Evolutionary conservation across 1,140 invertebrate species (phyloP).

Genomic region (Stratiolaelaps scimitus): DNA sequence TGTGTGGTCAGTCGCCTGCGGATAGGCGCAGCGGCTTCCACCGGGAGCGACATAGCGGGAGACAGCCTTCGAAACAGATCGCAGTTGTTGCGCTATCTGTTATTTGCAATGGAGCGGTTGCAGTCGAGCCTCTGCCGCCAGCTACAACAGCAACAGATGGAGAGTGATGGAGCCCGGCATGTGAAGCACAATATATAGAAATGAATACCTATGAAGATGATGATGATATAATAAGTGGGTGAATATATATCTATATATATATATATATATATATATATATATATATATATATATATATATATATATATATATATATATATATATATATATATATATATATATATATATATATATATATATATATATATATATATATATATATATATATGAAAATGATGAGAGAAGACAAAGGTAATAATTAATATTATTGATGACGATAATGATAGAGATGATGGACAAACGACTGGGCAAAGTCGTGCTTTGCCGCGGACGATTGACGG

Average conservation of each 20-base stretch:
- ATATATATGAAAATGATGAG: conserved; percentile 24
- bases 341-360: conserved; percentile 30
- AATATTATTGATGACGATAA: neutral
- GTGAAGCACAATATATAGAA: conserved; percentile 8
- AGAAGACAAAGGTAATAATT: too few species aligned
- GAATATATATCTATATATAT: conserved; percentile 30
- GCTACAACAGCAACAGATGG: neutral
- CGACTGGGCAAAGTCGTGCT: too few species aligned
- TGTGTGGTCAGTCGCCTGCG: too few species aligned
- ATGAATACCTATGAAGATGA: conserved; percentile 10
- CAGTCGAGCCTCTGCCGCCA: neutral
- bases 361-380: conserved; percentile 30
- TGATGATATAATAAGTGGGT: too few species aligned
- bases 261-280: conserved; percentile 30
- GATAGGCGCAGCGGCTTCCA: too few species aligned
- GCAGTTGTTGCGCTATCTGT: too few species aligned
- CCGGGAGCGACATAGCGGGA: too few species aligned
- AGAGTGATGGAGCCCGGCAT: conserved; percentile 2
- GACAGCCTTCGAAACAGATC: too few species aligned
- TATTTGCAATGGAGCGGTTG: neutral
- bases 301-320: conserved; percentile 30
- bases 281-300: conserved; percentile 30
- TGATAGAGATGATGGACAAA: conserved; percentile 26
- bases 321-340: conserved; percentile 30
- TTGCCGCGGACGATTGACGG: too few species aligned